These are phyloP conservation scores for Trachymyrmex septentrionalis DNA, from an alignment of 1,140 invertebrate species.

Conservation along the genomic window DNA sequence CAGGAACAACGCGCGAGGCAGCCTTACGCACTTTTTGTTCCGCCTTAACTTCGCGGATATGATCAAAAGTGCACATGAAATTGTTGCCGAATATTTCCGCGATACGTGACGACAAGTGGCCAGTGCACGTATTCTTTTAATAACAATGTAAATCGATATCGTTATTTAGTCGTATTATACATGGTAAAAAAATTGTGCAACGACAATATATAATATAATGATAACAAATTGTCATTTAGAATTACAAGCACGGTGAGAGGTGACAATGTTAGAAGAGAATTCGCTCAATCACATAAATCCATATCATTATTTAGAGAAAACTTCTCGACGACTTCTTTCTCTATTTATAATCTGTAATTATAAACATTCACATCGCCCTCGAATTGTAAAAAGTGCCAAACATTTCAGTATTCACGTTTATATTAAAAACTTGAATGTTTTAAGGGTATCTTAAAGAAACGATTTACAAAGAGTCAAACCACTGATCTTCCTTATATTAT, in stretches of 20 bases:
- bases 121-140: no score
- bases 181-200: no score
- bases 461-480: not conserved
- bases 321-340: not conserved
- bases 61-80: conserved; percentile 17
- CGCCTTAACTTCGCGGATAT: not conserved
- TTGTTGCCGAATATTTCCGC: conserved; percentile 4
- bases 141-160: no score
- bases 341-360: not conserved
- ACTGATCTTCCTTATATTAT: conserved; percentile 21
- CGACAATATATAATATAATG: no score
- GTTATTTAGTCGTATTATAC: no score
- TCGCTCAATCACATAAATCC: not conserved
- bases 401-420: not conserved
- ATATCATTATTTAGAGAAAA: not conserved
- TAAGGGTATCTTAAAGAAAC: not conserved
- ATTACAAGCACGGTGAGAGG: not conserved
- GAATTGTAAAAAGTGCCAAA: not conserved
- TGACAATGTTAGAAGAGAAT: conserved; percentile 5
- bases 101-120: not conserved
- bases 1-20: conserved; percentile 27
- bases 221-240: no score
- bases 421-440: not conserved
- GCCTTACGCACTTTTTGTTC: conserved; percentile 27
- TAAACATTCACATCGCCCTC: not conserved